Evolutionary conservation across 2,797 vertebrate species (phyloP), one percentile per base, ranked within the genome.

Genomic region (Vipera latastei): DNA sequence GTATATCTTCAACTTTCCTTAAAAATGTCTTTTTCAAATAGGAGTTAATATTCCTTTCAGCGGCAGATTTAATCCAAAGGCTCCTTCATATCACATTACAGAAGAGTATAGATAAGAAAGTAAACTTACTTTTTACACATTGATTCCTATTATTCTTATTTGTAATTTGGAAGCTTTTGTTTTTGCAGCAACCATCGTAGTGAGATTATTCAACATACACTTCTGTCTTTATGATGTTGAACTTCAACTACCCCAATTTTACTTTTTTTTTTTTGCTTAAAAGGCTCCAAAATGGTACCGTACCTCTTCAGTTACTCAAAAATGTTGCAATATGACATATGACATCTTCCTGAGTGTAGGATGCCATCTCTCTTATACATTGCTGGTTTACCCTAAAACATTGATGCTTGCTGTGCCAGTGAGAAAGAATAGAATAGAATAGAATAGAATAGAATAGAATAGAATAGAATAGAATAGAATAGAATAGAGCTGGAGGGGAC

Each of bases 1-100:
- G 14, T 18, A 93, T 93, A 96, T 48, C 38, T 44, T 51, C 78
- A 92, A 88, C 93, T 94, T 95, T 90, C 60, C 94, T 96, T 94
- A 87, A 96, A 97, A 94, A 93, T 48, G 44, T 22, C 69, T 92
- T 93, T 93, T 88, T 93, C 93, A 73, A 85, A 13, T 18, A 90
- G 44, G 78, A 95, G 61, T 93, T 93, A 87, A 95, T 65, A 90
- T 94, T 95, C 56, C 1, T 55, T 55, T 88, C 95, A 96, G 55
- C 85, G 90, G 89, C 14, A 95, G 78, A 94, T 94, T 93, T 89
- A 94, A 83, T 90, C 90, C 85, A 88, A 95, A 95, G 89, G 92
- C 93, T 96, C 88, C 92, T 85, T 94, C 94, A 95, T 89, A 93
- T 95, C 92, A 96, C 57, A 28, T 93, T 90, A 94, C 88, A 56